Evolutionary conservation across 1,140 invertebrate species (phyloP).

Genomic region (Drosophila sp.): DNA sequence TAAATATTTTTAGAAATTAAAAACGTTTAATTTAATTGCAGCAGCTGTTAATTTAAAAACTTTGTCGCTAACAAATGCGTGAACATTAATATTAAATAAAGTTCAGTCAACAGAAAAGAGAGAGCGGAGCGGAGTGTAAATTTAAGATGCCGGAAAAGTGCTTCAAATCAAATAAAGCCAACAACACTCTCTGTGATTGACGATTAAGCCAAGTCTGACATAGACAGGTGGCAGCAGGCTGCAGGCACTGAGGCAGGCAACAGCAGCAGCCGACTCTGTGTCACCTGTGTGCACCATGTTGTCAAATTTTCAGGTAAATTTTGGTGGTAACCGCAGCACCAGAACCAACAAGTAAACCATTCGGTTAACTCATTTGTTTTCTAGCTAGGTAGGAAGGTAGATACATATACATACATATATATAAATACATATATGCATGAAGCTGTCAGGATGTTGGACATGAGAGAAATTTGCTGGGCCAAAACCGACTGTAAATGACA

Average conservation of each 20-base stretch:
- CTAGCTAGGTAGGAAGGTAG: conserved; percentile 27
- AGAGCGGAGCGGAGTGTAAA: conserved; percentile 5
- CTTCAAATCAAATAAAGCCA: conserved; percentile 57
- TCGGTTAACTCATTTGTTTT: conserved; percentile 66
- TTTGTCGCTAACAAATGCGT: conserved; percentile 66
- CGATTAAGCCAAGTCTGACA: conserved; percentile 26
- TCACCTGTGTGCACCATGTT: conserved; percentile 63
- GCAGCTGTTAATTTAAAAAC: conserved; percentile 70
- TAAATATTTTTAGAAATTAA: conserved; percentile 67
- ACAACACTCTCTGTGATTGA: conserved; percentile 55
- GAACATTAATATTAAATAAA: conserved; percentile 61
- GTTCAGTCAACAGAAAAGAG: conserved; percentile 22
- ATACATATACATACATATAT: conserved; percentile 19
- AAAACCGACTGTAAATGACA: conserved; percentile 42
- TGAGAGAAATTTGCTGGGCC: background rate
- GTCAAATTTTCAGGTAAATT: conserved; percentile 78
- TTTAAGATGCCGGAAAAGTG: conserved; percentile 41
- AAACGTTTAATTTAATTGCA: conserved; percentile 79
- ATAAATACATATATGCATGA: conserved; percentile 33
- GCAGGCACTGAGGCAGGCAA: conserved; percentile 13
- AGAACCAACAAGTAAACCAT: conserved; percentile 24
- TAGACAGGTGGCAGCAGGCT: conserved; percentile 1
- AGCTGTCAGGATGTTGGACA: conserved; percentile 61
- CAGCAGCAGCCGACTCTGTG: conserved; percentile 40
- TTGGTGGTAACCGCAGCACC: conserved; percentile 65